Evolutionary conservation across 2,113 vertebrate species (phyloP).

Genomic region (Eurypyga helias): DNA sequence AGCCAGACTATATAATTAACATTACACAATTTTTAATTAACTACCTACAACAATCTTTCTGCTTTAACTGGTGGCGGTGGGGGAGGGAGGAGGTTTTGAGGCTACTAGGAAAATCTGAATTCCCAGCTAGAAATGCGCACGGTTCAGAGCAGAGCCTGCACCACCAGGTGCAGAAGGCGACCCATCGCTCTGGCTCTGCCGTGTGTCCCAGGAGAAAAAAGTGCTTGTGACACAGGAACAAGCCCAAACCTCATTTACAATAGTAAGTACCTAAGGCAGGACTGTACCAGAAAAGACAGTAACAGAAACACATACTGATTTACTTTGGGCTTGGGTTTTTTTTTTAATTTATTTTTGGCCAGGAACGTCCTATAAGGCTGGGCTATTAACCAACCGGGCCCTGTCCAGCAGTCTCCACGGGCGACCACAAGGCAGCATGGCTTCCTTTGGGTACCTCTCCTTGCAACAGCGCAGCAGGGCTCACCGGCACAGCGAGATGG

Average conservation of each 20-base stretch:
- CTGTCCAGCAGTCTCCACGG: neutral
- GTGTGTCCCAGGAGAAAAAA: neutral
- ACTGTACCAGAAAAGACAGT: neutral
- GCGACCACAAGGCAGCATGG: accelerated
- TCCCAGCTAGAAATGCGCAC: neutral
- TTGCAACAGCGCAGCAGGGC: accelerated
- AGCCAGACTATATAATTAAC: constrained; percentile 6
- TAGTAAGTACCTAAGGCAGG: neutral
- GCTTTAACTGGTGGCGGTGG: neutral
- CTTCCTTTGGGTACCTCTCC: neutral
- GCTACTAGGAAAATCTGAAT: neutral
- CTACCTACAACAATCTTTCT: neutral
- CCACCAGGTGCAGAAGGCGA: neutral
- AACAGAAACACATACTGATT: neutral
- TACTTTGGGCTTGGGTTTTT: neutral
- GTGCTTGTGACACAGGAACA: neutral
- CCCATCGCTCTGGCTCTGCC: accelerated
- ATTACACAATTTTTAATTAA: constrained; percentile 36
- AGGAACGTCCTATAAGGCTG: neutral
- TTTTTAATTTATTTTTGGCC: neutral
- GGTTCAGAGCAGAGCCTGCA: neutral
- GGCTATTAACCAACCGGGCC: neutral
- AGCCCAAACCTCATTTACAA: neutral
- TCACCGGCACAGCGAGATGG: neutral
- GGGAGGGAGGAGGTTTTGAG: neutral